Evolutionary conservation across 2,888 invertebrate species (phyloP).

Genomic region (Diachrysia chrysitis): DNA sequence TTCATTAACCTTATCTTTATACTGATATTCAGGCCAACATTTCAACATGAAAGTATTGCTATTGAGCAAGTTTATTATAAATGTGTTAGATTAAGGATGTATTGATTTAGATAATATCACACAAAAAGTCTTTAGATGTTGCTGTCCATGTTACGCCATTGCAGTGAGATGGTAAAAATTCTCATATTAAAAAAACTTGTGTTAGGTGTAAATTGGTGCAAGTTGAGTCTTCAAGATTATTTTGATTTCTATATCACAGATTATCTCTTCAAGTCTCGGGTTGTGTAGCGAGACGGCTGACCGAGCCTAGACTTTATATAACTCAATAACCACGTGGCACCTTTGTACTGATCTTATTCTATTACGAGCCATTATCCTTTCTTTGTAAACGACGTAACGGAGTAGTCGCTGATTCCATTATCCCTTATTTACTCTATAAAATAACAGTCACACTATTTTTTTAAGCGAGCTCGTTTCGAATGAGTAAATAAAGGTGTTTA

Average conservation of each 20-base stretch:
- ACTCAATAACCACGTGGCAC: conserved; percentile 41
- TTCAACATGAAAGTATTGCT: no score
- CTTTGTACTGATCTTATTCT: conserved; percentile 34
- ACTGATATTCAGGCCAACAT: neutral
- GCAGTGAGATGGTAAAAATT: no score
- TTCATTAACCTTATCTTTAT: neutral
- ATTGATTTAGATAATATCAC: no score
- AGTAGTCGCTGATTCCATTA: conserved; percentile 37
- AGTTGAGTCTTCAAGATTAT: neutral
- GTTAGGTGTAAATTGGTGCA: no score
- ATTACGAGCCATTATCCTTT: conserved; percentile 32
- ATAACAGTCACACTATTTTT: conserved; percentile 22
- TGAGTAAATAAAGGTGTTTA: conserved; percentile 5
- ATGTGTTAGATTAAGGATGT: no score
- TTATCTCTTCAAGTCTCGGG: conserved; percentile 15
- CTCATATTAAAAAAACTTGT: neutral
- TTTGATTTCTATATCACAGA: neutral
- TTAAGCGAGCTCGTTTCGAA: neutral
- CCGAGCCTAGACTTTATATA: conserved; percentile 28
- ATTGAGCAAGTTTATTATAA: no score
- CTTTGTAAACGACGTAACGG: conserved; percentile 24
- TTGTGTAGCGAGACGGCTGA: conserved; percentile 12
- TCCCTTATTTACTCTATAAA: conserved; percentile 39
- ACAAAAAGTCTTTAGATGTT: no score
- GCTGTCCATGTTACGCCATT: no score